Evolutionary conservation across 2,888 invertebrate genomes (phyloP), one percentile per base, ranked within the genome.

Genomic region (Leuctra nigra): DNA sequence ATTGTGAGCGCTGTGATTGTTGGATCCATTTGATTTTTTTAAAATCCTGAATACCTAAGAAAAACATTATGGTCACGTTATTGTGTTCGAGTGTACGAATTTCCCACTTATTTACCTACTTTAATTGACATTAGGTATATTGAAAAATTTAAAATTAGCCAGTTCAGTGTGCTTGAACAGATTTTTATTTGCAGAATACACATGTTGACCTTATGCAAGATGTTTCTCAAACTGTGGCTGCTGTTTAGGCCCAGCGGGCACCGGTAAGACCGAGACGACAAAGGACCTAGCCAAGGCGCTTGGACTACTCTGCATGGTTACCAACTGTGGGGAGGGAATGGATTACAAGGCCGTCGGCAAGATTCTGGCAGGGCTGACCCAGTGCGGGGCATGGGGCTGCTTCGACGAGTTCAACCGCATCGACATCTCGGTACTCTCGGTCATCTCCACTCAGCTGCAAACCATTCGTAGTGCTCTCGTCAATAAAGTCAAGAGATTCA

Each of bases 341-440:
- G 92, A 93, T 74, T 61, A 54, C 69, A 81, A 87, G 63, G 90
- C 93, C 1, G 83, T 91, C 50, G 85, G 84, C 4, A 83, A 82
- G 36, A 89, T 86, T 62, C 73, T 91, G 4, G 83, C 86, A 0
- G 83, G 91, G 1, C 73, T 91, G 53, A 86, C 86, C 55, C 89
- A 91, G 69, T 90, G 89, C 68, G 95, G 95, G 0, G 92, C 93
- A 2, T 95, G 95, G 95, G 95, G 94, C 1, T 95, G 94, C 70
- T 95, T 95, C 68, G 94, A 95, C 64, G 93, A 94, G 73, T 95
- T 95, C 74, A 94, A 95, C 72, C 78, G 93, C 33, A 94, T 96
- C 63, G 92, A 94, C 62, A 84, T 92, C 3, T 93, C 94, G 0
- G 93, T 94, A 47, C 74, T 95, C 18, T 94, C 93, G 14, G 94